Evolutionary conservation across 92 coral and sea anemone genomes (phyloP), one percentile per base, ranked within the genome.

Genomic region (Hydrozoanthus gracilis): DNA sequence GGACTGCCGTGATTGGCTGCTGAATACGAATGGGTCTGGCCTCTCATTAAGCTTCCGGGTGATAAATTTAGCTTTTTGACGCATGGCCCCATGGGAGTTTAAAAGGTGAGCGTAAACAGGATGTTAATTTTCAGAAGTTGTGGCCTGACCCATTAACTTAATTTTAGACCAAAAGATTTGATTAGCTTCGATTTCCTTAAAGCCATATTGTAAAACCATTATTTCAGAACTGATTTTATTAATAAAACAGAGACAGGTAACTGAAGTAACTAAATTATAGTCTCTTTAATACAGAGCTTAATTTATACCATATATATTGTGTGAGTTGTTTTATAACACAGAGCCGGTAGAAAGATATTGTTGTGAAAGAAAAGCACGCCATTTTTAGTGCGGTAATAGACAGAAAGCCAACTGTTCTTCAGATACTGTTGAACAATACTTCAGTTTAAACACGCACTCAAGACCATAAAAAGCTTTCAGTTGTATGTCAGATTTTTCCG

Each of bases 1-100:
- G 8, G 61, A 74, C 69, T 4, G 6, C 15, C 17, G n/a, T 65
- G 85, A 80, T 80, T 64, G 85, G 85, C 51, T 80, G 58, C 44
- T 45, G 58, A 51, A 12, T 39, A 18, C 72, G 13, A 55, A 17
- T 72, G 77, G 82, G 82, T n/a, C 79, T 35, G 20, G 44, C 39
- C 16, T 7, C 17, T 10, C 45, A 9, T 16, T 48, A 61, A 80
- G 66, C 85, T 80, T 80, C 85, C 85, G 85, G 75, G 39, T 27
- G 85, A 73, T 80, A 61, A 8, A 44, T 44, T 27, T 8, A 64
- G 85, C 44, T 7, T 18, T 8, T 47, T 80, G 73, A 80, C 74
- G 82, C 20, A 76, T 4, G 27, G 8, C 45, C 16, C 13, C 14
- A 18, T 5, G n/a, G 66, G 39, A 51, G 46, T 10, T 51, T 20